Evolutionary conservation across 2,797 vertebrate species (phyloP).

Genomic region (Squalus acanthias): DNA sequence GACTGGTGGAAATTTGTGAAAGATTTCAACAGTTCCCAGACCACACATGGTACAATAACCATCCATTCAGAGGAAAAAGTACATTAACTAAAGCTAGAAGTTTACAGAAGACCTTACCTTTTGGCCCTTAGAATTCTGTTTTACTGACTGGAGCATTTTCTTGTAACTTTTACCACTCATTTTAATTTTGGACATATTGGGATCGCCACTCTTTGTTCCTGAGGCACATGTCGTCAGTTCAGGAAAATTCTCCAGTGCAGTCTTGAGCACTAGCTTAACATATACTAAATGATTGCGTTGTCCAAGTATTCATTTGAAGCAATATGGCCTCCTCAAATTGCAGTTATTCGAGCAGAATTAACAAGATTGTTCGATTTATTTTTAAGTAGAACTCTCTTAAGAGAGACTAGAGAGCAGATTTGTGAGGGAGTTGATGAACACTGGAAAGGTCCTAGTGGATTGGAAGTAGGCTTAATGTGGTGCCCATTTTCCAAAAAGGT

Average conservation of each 20-base stretch:
- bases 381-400: neutral
- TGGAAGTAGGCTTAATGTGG: neutral
- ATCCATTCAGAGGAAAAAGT: neutral
- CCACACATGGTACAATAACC: neutral
- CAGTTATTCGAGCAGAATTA: neutral
- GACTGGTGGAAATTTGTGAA: neutral
- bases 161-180: slow-evolving; percentile 90
- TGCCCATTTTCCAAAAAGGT: neutral
- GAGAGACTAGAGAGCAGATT: neutral
- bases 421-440: neutral
- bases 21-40: neutral
- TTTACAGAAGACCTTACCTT: slow-evolving; percentile 63
- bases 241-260: slow-evolving; percentile 88
- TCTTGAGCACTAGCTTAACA: slow-evolving; percentile 54
- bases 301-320: neutral
- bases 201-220: slow-evolving; percentile 75
- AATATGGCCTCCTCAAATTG: neutral
- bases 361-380: neutral
- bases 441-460: neutral
- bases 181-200: slow-evolving; percentile 80
- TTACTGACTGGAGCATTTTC: slow-evolving; percentile 88
- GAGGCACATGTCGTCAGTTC: slow-evolving; percentile 79
- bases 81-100: slow-evolving; percentile 25
- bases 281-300: neutral
- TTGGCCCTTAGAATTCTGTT: slow-evolving; percentile 75